These are phyloP conservation scores for Trochalopteron elliotii DNA, from an alignment of 2,113 vertebrate species.

Conservation along the genomic window DNA sequence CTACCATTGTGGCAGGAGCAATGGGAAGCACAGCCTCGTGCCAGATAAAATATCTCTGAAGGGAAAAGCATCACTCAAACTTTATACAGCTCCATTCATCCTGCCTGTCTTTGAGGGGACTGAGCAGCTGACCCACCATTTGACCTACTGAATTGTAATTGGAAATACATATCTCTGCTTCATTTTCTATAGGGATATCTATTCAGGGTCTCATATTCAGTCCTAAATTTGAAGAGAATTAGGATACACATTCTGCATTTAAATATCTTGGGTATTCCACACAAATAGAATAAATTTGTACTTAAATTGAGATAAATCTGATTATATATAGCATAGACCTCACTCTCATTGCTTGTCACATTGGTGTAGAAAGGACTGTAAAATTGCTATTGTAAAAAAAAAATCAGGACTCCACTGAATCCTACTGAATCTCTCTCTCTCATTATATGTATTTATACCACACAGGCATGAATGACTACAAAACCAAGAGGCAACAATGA, in stretches of 20 bases:
- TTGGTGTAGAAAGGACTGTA: not conserved
- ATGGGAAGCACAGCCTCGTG: not conserved
- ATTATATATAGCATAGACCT: not conserved
- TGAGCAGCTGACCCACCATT: conserved; percentile 4
- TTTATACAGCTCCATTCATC: conserved; percentile 14
- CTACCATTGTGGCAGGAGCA: not conserved
- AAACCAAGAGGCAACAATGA: not conserved
- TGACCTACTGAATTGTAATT: conserved; percentile 25
- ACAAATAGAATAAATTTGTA: not conserved
- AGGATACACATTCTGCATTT: not conserved
- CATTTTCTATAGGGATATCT: not conserved
- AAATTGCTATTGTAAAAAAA: not conserved
- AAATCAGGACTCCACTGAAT: not conserved
- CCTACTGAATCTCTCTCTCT: not conserved
- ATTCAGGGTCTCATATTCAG: not conserved
- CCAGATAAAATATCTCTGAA: not conserved
- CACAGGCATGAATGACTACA: not conserved
- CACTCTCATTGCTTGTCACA: not conserved
- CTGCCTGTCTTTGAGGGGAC: not conserved
- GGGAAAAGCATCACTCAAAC: conserved; percentile 30
- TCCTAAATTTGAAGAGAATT: not conserved
- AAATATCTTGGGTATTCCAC: not conserved
- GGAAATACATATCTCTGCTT: not conserved
- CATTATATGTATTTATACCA: not conserved
- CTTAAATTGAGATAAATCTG: not conserved